A percentile compares a stretch with the other conserved stretches of the same genome.
Evolutionary conservation across 2,113 vertebrate species (phyloP).

Genomic region (Tupaia chinensis): DNA sequence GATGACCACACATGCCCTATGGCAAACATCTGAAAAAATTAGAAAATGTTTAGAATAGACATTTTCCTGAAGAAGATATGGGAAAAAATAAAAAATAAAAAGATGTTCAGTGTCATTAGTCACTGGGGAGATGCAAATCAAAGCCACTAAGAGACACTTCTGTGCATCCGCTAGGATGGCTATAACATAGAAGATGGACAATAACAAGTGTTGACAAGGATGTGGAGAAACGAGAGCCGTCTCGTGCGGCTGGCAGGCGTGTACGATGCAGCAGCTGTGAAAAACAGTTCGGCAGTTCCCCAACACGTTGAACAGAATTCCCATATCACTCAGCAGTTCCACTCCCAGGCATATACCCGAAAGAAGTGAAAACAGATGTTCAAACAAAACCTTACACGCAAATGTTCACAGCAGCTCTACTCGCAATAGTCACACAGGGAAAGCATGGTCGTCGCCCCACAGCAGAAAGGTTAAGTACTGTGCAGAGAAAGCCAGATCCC

Average conservation of each 20-base stretch:
- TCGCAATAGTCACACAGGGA: background rate
- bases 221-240: background rate
- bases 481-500: no score
- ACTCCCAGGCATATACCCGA: background rate
- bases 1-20: no score
- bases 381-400: background rate
- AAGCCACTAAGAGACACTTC: background rate
- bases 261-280: background rate
- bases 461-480: no score
- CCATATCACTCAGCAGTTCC: background rate
- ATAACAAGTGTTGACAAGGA: conserved; percentile 63
- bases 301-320: conserved; percentile 5
- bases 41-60: background rate
- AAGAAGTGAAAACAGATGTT: conserved; percentile 27
- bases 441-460: no score
- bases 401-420: background rate
- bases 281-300: background rate
- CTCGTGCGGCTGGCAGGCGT: background rate
- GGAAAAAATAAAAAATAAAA: background rate
- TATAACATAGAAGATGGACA: background rate
- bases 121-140: background rate
- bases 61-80: background rate
- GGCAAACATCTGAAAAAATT: no score
- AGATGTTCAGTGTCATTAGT: background rate
- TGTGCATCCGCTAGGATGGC: background rate